Evolutionary conservation across 2,113 vertebrate species (phyloP).

Genomic region (Polyodon spathula): DNA sequence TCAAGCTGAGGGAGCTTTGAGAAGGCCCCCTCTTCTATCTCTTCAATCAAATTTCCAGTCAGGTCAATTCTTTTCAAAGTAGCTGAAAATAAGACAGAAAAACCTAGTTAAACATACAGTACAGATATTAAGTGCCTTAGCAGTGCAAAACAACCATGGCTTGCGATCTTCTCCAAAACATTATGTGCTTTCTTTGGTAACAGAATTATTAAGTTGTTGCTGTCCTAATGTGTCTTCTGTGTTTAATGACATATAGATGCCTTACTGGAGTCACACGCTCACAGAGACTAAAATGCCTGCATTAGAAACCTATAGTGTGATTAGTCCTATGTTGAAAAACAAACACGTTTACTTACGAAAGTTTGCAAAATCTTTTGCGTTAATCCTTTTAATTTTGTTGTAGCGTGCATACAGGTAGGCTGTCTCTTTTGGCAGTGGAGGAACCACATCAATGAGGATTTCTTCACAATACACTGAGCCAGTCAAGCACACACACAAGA

Average conservation of each 20-base stretch:
- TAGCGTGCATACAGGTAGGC: conserved; percentile 89
- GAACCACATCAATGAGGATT: conserved; percentile 56
- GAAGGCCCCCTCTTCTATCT: conserved; percentile 90
- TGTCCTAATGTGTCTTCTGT: no score
- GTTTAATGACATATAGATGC: no score
- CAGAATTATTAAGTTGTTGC: no score
- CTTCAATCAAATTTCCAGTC: conserved; percentile 83
- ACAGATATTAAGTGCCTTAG: no score
- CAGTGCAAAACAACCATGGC: no score
- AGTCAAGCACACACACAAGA: conserved; percentile 86
- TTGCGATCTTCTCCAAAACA: no score
- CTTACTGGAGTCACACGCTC: no score
- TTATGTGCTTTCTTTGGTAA: no score
- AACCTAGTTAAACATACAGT: not conserved
- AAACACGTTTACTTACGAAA: conserved; percentile 63
- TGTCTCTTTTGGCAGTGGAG: conserved; percentile 83
- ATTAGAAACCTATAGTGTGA: no score
- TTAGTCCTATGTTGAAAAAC: no score
- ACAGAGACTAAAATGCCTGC: conserved; percentile 87
- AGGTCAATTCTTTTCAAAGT: conserved; percentile 91
- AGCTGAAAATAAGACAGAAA: conserved; percentile 51
- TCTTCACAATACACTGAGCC: conserved; percentile 97
- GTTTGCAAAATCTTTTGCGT: conserved; percentile 76
- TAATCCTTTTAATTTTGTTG: conserved; percentile 88
- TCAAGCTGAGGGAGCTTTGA: conserved; percentile 75